Base-by-base conservation (phyloP, 2,888 invertebrate genomes). In the Macrostomum cliftonense region DNA sequence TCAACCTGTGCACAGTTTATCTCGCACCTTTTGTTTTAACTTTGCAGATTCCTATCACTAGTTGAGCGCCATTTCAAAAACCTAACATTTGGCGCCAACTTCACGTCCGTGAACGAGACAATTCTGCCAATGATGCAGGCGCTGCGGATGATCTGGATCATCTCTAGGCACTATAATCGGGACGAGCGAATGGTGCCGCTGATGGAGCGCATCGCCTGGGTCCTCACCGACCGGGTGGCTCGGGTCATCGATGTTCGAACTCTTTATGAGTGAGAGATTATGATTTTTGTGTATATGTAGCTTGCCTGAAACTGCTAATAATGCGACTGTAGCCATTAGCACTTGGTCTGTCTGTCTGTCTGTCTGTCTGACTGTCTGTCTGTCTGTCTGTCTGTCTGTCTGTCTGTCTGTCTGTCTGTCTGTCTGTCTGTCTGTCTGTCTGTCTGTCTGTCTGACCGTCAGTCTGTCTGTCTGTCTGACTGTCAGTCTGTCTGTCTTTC, bases 161-260 rank as follows among this genome's bases (percentile, higher is more conserved):
- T 89, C 47, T 88, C 88, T 0, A 74, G 78, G 46, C 83, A 85
- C 59, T 89, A 83, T 65, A 79, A 82, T 53, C 77, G 74, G 0
- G 88, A 88, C 61, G 82, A 83, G 53, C 77, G 81, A 51, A 87
- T 89, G 86, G 78, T 83, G 21, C 78, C 81, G 0, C 72, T 91
- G 2, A 74, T 89, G 63, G 77, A 80, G 52, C 77, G 83, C 58
- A 82, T 89, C 58, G 83, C 84, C 0, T 81, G 81, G 78, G 80
- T 83, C 9, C 73, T 89, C 7, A 78, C 80, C 45, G 77, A 82
- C 53, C 82, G 84, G 65, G 78, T 84, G 2, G 79, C 78, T 58
- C 74, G 72, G 38, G 76, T 79, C 53, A 74, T 88, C 14, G 73
- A 79, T 53, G 77, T 83, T 5, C 77, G 78, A 54, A 77, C 74